Percentiles rank a stretch among this genome's conserved stretches.
Conservation (phyloP, 1,140 invertebrate species). For the Hyles vespertilio region DNA sequence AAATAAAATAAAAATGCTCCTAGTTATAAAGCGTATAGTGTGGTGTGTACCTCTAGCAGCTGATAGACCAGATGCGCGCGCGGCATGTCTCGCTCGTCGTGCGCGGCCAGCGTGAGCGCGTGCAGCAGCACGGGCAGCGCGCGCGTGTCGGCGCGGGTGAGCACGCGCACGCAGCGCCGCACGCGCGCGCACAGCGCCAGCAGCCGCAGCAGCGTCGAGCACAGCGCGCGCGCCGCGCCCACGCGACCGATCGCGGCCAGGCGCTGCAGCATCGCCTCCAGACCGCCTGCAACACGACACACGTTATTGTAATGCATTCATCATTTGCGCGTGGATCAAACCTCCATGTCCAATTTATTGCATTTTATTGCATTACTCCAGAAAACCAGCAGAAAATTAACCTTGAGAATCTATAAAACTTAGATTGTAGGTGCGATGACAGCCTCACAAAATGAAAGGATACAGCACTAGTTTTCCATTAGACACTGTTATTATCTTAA, state of each 20-base stretch:
- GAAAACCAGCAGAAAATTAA: not conserved
- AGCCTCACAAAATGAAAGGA: too few relatives aligned
- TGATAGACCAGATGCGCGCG: conserved; percentile 63
- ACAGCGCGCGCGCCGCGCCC: conserved; percentile 64
- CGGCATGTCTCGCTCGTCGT: conserved; percentile 60
- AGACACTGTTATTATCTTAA: too few relatives aligned
- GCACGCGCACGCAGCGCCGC: conserved; percentile 67
- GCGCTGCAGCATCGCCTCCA: conserved; percentile 87
- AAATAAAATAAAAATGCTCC: not conserved
- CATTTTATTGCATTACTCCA: not conserved
- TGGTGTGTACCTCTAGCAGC: conserved; percentile 48
- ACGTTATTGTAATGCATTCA: not conserved
- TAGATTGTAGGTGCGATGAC: too few relatives aligned
- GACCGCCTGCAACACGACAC: conserved; percentile 79
- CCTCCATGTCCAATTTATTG: not conserved
- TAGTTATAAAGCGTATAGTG: too few relatives aligned
- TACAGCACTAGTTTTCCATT: too few relatives aligned
- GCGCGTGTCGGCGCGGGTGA: conserved; percentile 59
- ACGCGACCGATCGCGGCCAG: conserved; percentile 77
- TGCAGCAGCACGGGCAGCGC: conserved; percentile 69
- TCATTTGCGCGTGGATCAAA: too few relatives aligned
- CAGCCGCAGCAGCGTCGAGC: conserved; percentile 62
- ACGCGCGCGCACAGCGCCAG: conserved; percentile 68
- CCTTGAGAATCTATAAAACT: too few relatives aligned
- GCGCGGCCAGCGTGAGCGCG: conserved; percentile 66